Conservation (phyloP, 2,113 vertebrate species). For the Typhlomys cinereus region DNA sequence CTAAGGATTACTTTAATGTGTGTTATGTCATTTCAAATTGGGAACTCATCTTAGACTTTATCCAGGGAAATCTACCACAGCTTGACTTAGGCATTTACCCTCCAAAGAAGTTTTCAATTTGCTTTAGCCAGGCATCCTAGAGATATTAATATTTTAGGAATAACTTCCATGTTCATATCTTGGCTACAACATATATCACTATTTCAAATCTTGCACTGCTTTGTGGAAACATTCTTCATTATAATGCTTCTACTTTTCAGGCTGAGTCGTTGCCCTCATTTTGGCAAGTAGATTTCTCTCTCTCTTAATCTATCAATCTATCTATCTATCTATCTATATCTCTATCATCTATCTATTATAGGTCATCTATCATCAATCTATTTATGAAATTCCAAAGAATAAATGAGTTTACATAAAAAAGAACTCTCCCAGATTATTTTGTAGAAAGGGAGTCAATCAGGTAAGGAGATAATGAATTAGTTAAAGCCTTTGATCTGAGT, state of each 20-base stretch:
- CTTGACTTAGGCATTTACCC: background rate
- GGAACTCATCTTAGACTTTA: background rate
- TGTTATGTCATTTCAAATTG: slow-evolving; percentile 1
- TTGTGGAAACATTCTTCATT: background rate
- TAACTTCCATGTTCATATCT: background rate
- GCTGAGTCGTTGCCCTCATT: too few relatives aligned
- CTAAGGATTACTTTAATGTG: background rate
- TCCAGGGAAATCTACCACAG: background rate
- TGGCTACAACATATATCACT: background rate
- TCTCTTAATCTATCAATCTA: too few relatives aligned
- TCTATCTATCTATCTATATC: too few relatives aligned
- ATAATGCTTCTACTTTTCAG: too few relatives aligned
- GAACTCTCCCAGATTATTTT: background rate
- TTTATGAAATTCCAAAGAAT: too few relatives aligned
- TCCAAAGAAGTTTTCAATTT: background rate
- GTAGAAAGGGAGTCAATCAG: background rate
- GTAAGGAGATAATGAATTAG: too few relatives aligned
- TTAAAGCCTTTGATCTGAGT: too few relatives aligned
- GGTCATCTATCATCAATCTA: too few relatives aligned
- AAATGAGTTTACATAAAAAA: too few relatives aligned
- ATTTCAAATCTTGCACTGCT: background rate
- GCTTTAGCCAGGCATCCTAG: background rate
- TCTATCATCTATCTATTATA: too few relatives aligned
- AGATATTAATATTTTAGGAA: background rate
- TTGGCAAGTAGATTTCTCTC: too few relatives aligned